Base-by-base conservation (phyloP, 2,888 invertebrate species). In the Lapara coniferarum region DNA sequence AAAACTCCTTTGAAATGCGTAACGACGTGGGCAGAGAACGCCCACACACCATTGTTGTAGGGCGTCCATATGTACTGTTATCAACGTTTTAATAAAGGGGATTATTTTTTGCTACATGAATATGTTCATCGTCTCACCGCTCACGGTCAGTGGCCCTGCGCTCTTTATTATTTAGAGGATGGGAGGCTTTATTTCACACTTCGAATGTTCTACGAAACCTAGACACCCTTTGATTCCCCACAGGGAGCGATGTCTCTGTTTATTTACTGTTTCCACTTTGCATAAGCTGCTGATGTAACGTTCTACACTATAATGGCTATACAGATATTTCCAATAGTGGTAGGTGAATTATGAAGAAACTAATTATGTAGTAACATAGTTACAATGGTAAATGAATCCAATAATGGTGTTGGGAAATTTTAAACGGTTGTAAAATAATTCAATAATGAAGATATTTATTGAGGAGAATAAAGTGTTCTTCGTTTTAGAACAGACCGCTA, bases 141-240 rank as follows among this genome's bases (percentile, higher is more conserved):
- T 1, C 57, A 46, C 63, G 63, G 63, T 63, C 63, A 63, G 49
- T 67, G 71, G 73, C 67, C 72, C 68, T 69, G 69, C 68, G 71
- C 72, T 70, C 77, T 81, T 81, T 83, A 76, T 78, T 82, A 78
- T 78, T 74, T 80, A 73, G 76, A 76, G 72, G 75, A 77, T 75
- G 73, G 76, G 71, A 70, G 73, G 71, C 75, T 79, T 83, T 79
- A 82, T 81, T 85, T 85, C 79, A 86, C 84, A 83, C 84, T 84
- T 84, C 75, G 79, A 78, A 80, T 84, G 81, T 82, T 86, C 83
- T 78, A 82, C 37, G 81, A 81, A 77, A 73, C 73, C 77, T 78
- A 71, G 73, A 71, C 71, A 71, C 75, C 78, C 83, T 86, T 86
- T 89, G 84, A 85, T 82, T 81, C 75, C 75, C 75, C 72, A 70